phyloP scores from a whole-genome alignment of 2,888 invertebrate species.

The Physocephala rufipes region DNA sequence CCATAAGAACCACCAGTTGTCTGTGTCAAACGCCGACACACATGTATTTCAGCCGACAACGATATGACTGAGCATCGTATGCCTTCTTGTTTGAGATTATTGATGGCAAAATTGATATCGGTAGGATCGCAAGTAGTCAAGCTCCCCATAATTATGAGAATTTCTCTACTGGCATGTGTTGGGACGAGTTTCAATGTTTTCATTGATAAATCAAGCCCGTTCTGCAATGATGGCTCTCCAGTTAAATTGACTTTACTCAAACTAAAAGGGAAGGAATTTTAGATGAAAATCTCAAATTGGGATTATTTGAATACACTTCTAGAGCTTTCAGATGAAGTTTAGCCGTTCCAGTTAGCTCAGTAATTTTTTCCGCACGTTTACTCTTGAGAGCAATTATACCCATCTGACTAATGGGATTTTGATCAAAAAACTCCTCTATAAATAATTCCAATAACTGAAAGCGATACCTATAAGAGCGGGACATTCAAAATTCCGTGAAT shows the following conservation, averaged over 20 bases:
- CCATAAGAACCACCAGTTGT: constrained; percentile 90
- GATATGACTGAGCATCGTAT: constrained; percentile 95
- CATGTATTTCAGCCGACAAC: constrained; percentile 92
- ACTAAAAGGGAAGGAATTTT: constrained; percentile 53
- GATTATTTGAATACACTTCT: constrained; percentile 65
- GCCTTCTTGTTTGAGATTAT: constrained; percentile 78
- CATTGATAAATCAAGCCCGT: constrained; percentile 88
- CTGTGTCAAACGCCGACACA: constrained; percentile 85
- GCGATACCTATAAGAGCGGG: neutral
- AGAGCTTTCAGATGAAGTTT: constrained; percentile 81
- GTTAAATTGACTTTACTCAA: constrained; percentile 74
- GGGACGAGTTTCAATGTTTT: constrained; percentile 88
- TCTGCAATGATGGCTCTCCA: constrained; percentile 97
- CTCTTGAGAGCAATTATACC: constrained; percentile 91
- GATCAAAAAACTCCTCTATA: constrained; percentile 96
- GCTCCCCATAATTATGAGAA: constrained; percentile 90
- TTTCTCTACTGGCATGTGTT: constrained; percentile 93
- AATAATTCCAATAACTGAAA: constrained; percentile 88
- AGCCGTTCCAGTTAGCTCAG: constrained; percentile 88
- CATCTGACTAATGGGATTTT: constrained; percentile 97
- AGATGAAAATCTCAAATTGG: neutral
- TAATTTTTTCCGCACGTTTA: constrained; percentile 92
- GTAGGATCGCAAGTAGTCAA: constrained; percentile 97
- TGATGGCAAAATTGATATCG: constrained; percentile 86
- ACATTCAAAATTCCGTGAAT: neutral